Evolutionary conservation across 2,113 vertebrate genomes (phyloP).

Genomic region (Atherinomorus stipes): DNA sequence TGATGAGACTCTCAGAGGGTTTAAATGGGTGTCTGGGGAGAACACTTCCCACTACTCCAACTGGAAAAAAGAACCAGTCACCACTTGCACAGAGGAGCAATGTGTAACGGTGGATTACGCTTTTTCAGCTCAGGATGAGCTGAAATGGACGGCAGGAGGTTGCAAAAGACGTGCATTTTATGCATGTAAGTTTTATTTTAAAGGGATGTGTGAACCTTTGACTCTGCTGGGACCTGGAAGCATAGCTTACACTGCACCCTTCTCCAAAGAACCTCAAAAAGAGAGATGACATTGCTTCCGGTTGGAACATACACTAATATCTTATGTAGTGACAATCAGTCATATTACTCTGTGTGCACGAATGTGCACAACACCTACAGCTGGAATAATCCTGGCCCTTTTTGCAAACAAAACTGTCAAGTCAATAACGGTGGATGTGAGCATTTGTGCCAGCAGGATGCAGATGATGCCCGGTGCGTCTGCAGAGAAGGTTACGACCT

Average conservation of each 20-base stretch:
- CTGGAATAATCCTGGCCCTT: constrained; percentile 71
- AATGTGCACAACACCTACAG: background rate
- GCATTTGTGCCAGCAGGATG: constrained; percentile 60
- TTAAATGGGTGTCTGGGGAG: constrained; percentile 75
- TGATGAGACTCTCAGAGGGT: constrained; percentile 67
- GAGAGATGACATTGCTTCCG: constrained; percentile 62
- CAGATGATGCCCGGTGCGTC: constrained; percentile 45
- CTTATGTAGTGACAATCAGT: constrained; percentile 27
- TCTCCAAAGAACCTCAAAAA: constrained; percentile 53
- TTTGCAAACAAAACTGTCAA: constrained; percentile 67
- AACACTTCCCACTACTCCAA: constrained; percentile 72
- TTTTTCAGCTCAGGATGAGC: constrained; percentile 4
- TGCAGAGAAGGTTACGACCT: constrained; percentile 75
- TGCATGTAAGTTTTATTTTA: constrained; percentile 78
- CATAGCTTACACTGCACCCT: constrained; percentile 72
- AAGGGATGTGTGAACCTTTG: constrained; percentile 79
- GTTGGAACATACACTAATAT: constrained; percentile 70
- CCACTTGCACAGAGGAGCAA: constrained; percentile 77
- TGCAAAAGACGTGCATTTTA: constrained; percentile 65
- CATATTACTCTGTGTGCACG: constrained; percentile 12
- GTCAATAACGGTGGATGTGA: constrained; percentile 76
- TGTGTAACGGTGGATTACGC: constrained; percentile 68
- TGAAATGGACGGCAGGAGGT: constrained; percentile 67
- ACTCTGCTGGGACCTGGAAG: constrained; percentile 51
- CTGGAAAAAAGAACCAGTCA: constrained; percentile 73